Evolutionary conservation across 37 sponge, comb jelly and placozoan genomes (phyloP).

Genomic region (Halisarca cf. caerulea): DNA sequence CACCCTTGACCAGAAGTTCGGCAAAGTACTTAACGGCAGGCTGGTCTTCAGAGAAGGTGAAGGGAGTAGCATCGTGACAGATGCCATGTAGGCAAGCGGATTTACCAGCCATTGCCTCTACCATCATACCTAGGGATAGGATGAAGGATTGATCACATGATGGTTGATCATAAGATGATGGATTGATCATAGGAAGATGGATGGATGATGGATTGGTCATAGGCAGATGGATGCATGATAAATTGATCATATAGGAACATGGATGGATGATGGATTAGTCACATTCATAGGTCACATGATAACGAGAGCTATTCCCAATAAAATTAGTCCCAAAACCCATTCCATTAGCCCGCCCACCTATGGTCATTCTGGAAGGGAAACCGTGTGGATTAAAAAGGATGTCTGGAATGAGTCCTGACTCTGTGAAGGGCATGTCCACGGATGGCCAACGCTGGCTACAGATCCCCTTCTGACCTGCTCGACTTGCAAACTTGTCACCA

Average conservation of each 20-base stretch:
- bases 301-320: too few species aligned
- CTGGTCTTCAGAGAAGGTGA: slow-evolving; percentile 86
- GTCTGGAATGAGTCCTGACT: slow-evolving; percentile 97
- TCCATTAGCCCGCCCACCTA: slow-evolving; percentile 64
- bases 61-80: slow-evolving; percentile 92
- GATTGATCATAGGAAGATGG: too few species aligned
- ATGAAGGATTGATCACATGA: too few species aligned
- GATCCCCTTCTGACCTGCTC: slow-evolving; percentile 99
- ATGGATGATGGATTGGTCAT: too few species aligned
- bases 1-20: slow-evolving; percentile 78
- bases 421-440: slow-evolving; percentile 97
- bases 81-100: slow-evolving; percentile 85
- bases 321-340: too few species aligned
- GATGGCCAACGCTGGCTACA: slow-evolving; percentile 92
- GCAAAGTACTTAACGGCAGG: slow-evolving; percentile 89
- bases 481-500: slow-evolving; percentile 98
- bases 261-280: too few species aligned
- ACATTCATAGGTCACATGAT: too few species aligned
- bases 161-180: too few species aligned
- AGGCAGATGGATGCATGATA: too few species aligned
- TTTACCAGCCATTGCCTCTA: slow-evolving; percentile 99
- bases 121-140: slow-evolving; percentile 86
- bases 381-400: slow-evolving; percentile 99
- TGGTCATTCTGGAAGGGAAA: slow-evolving; percentile 98
- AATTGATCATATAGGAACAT: too few species aligned